Percentiles rank a stretch among this genome's conserved stretches.
phyloP scores from a whole-genome alignment of 2,888 invertebrate genomes.

The Drosophila lutescens region DNA sequence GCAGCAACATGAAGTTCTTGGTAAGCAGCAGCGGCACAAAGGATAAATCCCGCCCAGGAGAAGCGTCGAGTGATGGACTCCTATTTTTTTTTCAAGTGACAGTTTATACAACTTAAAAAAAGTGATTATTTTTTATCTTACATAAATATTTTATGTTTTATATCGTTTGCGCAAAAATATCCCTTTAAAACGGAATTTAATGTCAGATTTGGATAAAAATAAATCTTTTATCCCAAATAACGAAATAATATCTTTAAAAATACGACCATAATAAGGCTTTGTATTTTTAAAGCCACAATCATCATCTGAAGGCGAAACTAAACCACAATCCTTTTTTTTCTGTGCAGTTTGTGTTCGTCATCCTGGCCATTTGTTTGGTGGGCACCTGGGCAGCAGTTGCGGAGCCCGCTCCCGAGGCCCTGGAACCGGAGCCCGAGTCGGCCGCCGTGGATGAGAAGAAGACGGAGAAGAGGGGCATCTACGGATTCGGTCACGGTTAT shows the following conservation, averaged over 20 bases:
- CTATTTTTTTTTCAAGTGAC: constrained; percentile 8
- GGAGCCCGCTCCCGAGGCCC: constrained; percentile 54
- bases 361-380: constrained; percentile 54
- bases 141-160: too few relatives aligned
- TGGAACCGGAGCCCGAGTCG: constrained; percentile 23
- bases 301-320: neutral
- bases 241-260: too few relatives aligned
- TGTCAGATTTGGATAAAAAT: too few relatives aligned
- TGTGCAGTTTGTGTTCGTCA: constrained; percentile 50
- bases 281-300: too few relatives aligned
- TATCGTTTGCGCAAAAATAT: too few relatives aligned
- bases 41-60: constrained; percentile 14
- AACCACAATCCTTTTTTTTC: neutral
- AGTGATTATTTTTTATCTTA: neutral
- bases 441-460: constrained; percentile 61
- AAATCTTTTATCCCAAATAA: too few relatives aligned
- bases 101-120: neutral
- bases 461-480: constrained; percentile 73
- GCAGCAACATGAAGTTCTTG: constrained; percentile 66
- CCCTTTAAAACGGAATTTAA: too few relatives aligned
- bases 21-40: constrained; percentile 51
- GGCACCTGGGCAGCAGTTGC: constrained; percentile 60
- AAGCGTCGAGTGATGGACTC: neutral
- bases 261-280: too few relatives aligned
- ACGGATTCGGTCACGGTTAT: constrained; percentile 67